phyloP scores from a whole-genome alignment of 1,140 invertebrate genomes.

The Apis florea region DNA sequence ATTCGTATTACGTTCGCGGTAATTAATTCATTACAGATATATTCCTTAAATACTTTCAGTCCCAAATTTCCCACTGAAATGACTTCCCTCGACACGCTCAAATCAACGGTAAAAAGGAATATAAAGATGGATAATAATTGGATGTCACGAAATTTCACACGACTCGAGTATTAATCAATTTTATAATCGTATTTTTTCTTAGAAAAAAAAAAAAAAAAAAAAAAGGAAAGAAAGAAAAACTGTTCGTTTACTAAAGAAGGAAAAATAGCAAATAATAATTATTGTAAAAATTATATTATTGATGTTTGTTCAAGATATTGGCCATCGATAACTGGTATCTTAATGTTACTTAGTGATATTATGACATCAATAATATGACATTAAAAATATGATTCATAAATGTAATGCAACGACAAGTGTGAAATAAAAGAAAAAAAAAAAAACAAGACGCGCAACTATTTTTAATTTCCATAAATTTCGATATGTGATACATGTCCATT shows the following conservation, averaged over 20 bases:
- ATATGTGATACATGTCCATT: no score
- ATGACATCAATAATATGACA: no score
- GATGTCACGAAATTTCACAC: constrained; percentile 7
- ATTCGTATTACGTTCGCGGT: neutral
- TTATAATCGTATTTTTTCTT: neutral
- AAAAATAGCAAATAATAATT: no score
- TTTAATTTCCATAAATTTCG: no score
- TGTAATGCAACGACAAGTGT: no score
- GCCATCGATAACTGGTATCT: no score
- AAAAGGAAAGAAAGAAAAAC: no score
- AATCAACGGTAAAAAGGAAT: neutral
- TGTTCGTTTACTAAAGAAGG: neutral
- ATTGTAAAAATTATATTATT: neutral
- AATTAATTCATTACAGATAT: neutral
- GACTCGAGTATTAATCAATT: constrained; percentile 11
- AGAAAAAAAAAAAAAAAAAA: no score
- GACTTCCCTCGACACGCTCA: neutral
- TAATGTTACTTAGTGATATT: no score
- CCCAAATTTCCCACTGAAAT: neutral
- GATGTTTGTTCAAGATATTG: neutral
- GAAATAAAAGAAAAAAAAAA: no score
- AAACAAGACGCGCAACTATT: no score
- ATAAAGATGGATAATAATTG: neutral
- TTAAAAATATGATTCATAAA: no score
- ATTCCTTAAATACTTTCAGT: neutral